Percentiles rank a stretch among this genome's conserved stretches.
These are phyloP conservation scores for Pediacus dermestoides DNA, from an alignment of 2,888 invertebrate species.

Conservation along the genomic window DNA sequence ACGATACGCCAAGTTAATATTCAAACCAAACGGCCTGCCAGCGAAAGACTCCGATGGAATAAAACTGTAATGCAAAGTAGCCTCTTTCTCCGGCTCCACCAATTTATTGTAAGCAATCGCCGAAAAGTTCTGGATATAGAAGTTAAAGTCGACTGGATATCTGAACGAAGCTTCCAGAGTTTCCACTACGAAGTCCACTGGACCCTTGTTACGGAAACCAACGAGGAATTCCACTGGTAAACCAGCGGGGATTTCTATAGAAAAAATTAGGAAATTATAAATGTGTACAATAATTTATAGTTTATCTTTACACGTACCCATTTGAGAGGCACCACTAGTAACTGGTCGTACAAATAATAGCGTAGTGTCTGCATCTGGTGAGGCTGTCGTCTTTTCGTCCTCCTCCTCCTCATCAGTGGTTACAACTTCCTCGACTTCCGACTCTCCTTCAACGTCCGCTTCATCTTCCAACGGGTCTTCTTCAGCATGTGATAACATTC, in stretches of 20 bases:
- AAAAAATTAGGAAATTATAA: constrained; percentile 6
- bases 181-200: constrained; percentile 86
- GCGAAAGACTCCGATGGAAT: constrained; percentile 95
- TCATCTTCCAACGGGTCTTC: constrained; percentile 70
- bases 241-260: constrained; percentile 83
- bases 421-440: constrained; percentile 59
- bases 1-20: constrained; percentile 87
- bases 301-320: constrained; percentile 54
- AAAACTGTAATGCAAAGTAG: constrained; percentile 92
- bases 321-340: constrained; percentile 58
- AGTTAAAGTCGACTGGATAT: constrained; percentile 98
- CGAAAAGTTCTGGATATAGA: constrained; percentile 97
- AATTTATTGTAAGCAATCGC: constrained; percentile 81
- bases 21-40: constrained; percentile 93
- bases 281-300: constrained; percentile 8
- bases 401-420: constrained; percentile 62
- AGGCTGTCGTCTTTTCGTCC: constrained; percentile 67
- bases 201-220: constrained; percentile 93
- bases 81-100: constrained; percentile 88
- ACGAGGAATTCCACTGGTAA: constrained; percentile 91
- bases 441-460: constrained; percentile 63
- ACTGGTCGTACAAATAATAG: constrained; percentile 84
- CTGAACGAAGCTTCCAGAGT: constrained; percentile 96
- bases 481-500: constrained; percentile 57
- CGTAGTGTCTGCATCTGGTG: constrained; percentile 87